Conservation (phyloP, 37 sponge, comb jelly and placozoan genomes). For the Tethya wilhelma region DNA sequence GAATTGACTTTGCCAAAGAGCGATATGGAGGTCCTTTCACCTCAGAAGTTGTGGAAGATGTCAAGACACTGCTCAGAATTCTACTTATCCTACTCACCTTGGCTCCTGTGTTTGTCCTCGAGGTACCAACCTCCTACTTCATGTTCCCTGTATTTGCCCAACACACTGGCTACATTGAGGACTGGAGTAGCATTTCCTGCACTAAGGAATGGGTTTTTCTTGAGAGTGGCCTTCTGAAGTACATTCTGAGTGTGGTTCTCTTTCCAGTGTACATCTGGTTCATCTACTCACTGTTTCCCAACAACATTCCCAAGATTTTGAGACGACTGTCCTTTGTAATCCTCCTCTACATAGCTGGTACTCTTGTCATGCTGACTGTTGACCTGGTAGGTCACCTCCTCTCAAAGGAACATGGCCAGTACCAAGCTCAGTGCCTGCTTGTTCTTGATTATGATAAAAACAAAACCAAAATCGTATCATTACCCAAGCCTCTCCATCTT, state of each 20-base stretch:
- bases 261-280: constrained; percentile 3
- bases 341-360: not conserved
- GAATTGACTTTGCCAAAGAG: constrained; percentile 11
- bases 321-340: not conserved
- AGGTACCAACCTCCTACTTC: not conserved
- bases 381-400: too few relatives aligned
- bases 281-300: not conserved
- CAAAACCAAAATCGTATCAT: too few relatives aligned
- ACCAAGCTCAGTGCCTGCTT: too few relatives aligned
- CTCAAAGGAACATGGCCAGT: too few relatives aligned
- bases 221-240: not conserved
- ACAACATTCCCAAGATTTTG: not conserved
- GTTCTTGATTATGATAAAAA: too few relatives aligned
- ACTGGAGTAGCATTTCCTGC: not conserved
- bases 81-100: not conserved
- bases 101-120: not conserved
- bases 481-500: too few relatives aligned
- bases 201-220: not conserved
- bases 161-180: not conserved
- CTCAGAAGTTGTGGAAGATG: not conserved
- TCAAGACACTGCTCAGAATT: constrained; percentile 16
- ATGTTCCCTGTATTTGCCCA: not conserved
- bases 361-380: not conserved
- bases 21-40: constrained; percentile 21
- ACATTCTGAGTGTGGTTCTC: not conserved